Evolutionary conservation across 1,140 invertebrate genomes (phyloP), one percentile per base, ranked within the genome.

Genomic region (Hylyphantes graminicola): DNA sequence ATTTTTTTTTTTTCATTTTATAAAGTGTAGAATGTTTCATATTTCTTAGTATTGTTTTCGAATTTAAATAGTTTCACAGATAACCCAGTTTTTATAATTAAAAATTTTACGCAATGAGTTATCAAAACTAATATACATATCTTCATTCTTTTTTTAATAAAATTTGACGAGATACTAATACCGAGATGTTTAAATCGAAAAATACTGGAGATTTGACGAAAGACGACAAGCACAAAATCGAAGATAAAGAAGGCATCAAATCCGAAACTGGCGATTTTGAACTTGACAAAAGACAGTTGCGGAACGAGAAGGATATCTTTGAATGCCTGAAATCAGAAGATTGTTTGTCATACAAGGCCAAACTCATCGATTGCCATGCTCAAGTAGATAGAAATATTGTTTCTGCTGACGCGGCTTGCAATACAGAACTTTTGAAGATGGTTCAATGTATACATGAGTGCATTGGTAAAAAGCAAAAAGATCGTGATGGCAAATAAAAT

Each of bases 271-370:
- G 11, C 48, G n/a, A 55, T 15, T 53, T 64, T 15, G 53, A 53
- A 11, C 9, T 51, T 10, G 21, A 80, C 35, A 35, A 35, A 35
- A 35, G 35, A 17, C 6, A 70, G 8, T 5, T 70, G 17, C 53
- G 70, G 11, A 80, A 57, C 0, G 77, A 80, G 15, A 80, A 80
- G 61, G n/a, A 57, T 17, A 54, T n/a, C n/a, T 70, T 50, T 15
- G 54, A 80, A n/a, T 70, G 65, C 21, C 15, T 80, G 12, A 57
- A 48, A 48, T 57, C 77, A 55, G 11, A 21, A 7, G 21, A 53
- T 11, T 80, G 77, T 70, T 9, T 9, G n/a, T 51, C 35, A 35
- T 11, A 7, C 19, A 80, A 50, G 51, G 51, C 19, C 8, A 68
- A 80, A 51, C 10, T 80, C 3, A 68, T 57, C 10, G 19, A 80